Percentiles rank a stretch among this genome's conserved stretches.
Conservation (phyloP, 2,888 invertebrate genomes). For the Cantharis rustica region DNA sequence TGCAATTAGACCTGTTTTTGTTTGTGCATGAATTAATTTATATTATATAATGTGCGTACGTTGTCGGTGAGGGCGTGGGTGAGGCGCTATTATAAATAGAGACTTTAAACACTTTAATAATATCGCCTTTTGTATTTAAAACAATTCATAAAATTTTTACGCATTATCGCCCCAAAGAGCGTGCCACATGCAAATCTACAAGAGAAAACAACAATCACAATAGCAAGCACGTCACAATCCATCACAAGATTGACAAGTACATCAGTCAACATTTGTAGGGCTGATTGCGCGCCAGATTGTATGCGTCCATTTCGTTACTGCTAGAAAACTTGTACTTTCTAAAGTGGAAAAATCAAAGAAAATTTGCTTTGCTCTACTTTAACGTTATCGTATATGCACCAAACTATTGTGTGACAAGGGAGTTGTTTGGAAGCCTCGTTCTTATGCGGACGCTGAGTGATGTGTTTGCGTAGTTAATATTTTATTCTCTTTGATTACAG, state of each 20-base stretch:
- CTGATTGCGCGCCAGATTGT: conserved; percentile 48
- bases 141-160: conserved; percentile 14
- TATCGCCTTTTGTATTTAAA: neutral
- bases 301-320: conserved; percentile 22
- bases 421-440: conserved; percentile 40
- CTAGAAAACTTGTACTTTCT: neutral
- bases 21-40: neutral
- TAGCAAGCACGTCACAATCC: conserved; percentile 47
- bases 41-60: neutral
- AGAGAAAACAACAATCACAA: conserved; percentile 48
- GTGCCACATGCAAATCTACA: conserved; percentile 48
- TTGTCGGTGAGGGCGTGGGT: neutral
- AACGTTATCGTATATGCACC: conserved; percentile 42
- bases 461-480: conserved; percentile 48
- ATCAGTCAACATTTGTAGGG: conserved; percentile 56
- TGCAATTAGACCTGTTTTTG: neutral
- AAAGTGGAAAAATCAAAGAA: conserved; percentile 11
- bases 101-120: neutral
- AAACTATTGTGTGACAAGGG: conserved; percentile 36
- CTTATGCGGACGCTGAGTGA: conserved; percentile 39
- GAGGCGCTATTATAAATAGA: neutral
- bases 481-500: conserved; percentile 44
- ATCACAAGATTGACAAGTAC: conserved; percentile 54
- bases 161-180: conserved; percentile 36
- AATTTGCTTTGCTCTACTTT: conserved; percentile 31